phyloP scores from a whole-genome alignment of 23 tunicate species.

The Corella eumyota region DNA sequence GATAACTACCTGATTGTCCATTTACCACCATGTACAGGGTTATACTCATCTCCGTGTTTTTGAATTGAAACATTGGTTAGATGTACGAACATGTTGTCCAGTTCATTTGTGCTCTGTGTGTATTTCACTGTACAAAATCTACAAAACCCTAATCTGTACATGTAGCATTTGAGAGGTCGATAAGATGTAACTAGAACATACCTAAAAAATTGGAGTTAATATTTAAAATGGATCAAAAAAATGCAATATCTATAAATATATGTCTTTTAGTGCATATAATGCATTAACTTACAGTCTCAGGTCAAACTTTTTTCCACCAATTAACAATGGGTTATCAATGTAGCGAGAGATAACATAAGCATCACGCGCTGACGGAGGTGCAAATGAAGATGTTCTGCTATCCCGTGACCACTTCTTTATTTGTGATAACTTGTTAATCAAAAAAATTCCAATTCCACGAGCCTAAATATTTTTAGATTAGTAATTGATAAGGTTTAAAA shows the following conservation, averaged over 20 bases:
- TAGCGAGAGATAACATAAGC: slow-evolving; percentile 95
- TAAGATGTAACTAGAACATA: slow-evolving; percentile 96
- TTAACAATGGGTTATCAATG: slow-evolving; percentile 93
- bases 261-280: neutral
- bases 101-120: slow-evolving; percentile 89
- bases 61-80: slow-evolving; percentile 97
- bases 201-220: slow-evolving; percentile 20
- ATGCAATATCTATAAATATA: neutral
- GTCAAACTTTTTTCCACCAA: slow-evolving; percentile 99
- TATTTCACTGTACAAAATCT: slow-evolving; percentile 99
- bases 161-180: slow-evolving; percentile 93
- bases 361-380: slow-evolving; percentile 65
- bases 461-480: slow-evolving; percentile 34
- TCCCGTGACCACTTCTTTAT: slow-evolving; percentile 99
- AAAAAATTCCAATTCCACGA: slow-evolving; percentile 96
- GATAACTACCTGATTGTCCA: slow-evolving; percentile 97
- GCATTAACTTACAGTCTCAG: slow-evolving; percentile 62
- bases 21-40: slow-evolving; percentile 97
- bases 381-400: slow-evolving; percentile 57
- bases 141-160: slow-evolving; percentile 98
- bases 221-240: neutral
- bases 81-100: slow-evolving; percentile 99
- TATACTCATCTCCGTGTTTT: slow-evolving; percentile 98
- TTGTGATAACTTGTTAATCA: slow-evolving; percentile 96
- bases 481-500: too few relatives aligned